phyloP scores from a whole-genome alignment of 2,113 vertebrate species.

The Triplophysa rosa region DNA sequence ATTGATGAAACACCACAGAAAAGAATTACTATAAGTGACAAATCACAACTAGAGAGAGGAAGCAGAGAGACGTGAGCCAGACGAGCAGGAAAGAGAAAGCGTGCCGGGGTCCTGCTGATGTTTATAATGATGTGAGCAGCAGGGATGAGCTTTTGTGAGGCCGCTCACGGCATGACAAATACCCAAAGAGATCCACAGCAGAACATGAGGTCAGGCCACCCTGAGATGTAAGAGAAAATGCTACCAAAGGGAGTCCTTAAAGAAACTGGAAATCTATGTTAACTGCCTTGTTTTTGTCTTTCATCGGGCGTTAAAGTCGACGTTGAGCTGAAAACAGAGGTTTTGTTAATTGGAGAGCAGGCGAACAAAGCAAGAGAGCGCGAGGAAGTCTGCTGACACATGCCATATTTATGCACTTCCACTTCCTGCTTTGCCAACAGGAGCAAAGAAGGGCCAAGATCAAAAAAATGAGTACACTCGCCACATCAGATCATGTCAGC shows the following conservation, averaged over 20 bases:
- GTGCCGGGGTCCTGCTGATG: slow-evolving; percentile 28
- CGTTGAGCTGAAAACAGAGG: not conserved
- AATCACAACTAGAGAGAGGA: not conserved
- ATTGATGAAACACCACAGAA: not conserved
- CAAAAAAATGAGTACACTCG: slow-evolving; percentile 21
- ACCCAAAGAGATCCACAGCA: slow-evolving; percentile 6
- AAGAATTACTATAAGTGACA: not conserved
- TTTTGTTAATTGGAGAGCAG: not conserved
- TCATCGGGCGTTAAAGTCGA: not conserved
- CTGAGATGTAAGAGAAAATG: slow-evolving; percentile 14
- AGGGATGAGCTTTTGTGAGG: slow-evolving; percentile 15
- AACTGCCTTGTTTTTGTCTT: not conserved
- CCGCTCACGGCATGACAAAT: slow-evolving; percentile 18
- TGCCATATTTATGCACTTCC: not conserved
- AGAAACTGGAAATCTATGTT: slow-evolving; percentile 9
- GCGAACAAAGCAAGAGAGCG: not conserved
- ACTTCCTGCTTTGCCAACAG: slow-evolving; percentile 45
- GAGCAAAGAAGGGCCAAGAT: not conserved
- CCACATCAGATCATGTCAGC: slow-evolving; percentile 36
- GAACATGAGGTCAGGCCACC: slow-evolving; percentile 15
- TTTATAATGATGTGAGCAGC: slow-evolving; percentile 31
- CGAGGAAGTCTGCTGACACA: slow-evolving; percentile 42
- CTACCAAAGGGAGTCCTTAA: not conserved
- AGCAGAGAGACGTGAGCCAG: slow-evolving; percentile 4
- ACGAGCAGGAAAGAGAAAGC: not conserved